These are phyloP conservation scores for Ptychoptera albimana DNA, from an alignment of 2,888 invertebrate species.

Conservation along the genomic window DNA sequence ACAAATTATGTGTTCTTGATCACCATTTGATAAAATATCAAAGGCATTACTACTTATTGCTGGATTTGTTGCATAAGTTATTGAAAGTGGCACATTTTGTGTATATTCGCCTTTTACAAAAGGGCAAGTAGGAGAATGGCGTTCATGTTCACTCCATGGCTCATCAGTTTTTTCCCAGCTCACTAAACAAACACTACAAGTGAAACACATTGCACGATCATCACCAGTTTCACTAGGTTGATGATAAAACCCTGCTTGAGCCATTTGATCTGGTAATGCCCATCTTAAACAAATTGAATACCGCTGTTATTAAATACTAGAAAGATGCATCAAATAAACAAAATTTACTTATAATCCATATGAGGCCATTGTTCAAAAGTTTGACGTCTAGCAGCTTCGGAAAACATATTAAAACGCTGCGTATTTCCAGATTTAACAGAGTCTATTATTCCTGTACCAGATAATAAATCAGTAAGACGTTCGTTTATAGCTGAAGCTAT, in stretches of 20 bases:
- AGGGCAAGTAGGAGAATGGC: conserved; percentile 85
- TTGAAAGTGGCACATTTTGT: conserved; percentile 82
- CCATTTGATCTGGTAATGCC: conserved; percentile 92
- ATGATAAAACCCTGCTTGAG: conserved; percentile 92
- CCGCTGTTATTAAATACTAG: conserved; percentile 1
- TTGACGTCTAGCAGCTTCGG: conserved; percentile 76
- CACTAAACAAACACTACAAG: conserved; percentile 84
- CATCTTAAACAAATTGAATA: conserved; percentile 41
- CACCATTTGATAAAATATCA: conserved; percentile 42
- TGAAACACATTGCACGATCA: conserved; percentile 92
- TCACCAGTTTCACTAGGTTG: conserved; percentile 80
- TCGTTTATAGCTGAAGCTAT: conserved; percentile 83
- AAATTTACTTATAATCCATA: conserved; percentile 80
- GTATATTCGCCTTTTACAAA: conserved; percentile 91
- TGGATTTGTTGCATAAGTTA: conserved; percentile 69
- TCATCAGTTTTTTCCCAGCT: conserved; percentile 96
- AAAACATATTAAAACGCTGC: conserved; percentile 60
- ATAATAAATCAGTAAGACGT: conserved; percentile 61
- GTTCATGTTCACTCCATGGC: conserved; percentile 93
- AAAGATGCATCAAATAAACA: not conserved
- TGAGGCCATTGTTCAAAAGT: conserved; percentile 93
- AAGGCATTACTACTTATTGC: conserved; percentile 42
- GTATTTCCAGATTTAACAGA: conserved; percentile 27
- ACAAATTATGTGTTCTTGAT: conserved; percentile 40
- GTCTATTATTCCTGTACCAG: conserved; percentile 27